Conservation (phyloP, 2,888 invertebrate species). For the Pterostichus madidus region DNA sequence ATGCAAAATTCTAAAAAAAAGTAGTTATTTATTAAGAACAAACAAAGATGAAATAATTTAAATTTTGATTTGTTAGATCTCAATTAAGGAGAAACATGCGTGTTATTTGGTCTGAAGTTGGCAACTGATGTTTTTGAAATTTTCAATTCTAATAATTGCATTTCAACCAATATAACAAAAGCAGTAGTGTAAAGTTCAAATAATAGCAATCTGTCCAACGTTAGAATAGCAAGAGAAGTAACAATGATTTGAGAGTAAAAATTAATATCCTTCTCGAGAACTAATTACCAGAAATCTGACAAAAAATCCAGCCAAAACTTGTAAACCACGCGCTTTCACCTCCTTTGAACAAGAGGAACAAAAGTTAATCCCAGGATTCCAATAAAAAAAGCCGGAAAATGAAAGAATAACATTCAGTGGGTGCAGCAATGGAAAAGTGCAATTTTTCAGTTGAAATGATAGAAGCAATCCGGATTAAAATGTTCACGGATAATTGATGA, state of each 20-base stretch:
- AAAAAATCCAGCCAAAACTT: conserved; percentile 28
- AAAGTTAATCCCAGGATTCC: conserved; percentile 44
- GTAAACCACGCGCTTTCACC: conserved; percentile 47
- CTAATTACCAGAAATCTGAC: conserved; percentile 44
- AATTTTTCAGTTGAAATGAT: conserved; percentile 59
- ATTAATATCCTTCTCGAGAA: conserved; percentile 46
- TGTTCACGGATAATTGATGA: conserved; percentile 64
- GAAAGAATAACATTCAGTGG: conserved; percentile 49
- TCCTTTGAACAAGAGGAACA: conserved; percentile 49
- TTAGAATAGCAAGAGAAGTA: neutral
- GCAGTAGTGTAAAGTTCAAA: too few relatives aligned
- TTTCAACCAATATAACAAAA: too few relatives aligned
- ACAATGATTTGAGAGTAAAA: neutral
- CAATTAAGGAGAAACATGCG: too few relatives aligned
- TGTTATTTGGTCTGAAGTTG: too few relatives aligned
- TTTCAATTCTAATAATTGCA: too few relatives aligned
- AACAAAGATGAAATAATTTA: neutral
- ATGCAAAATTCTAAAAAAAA: neutral
- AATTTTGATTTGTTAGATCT: too few relatives aligned
- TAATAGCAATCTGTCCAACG: neutral
- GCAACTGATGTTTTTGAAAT: too few relatives aligned
- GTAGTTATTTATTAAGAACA: neutral
- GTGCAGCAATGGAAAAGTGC: conserved; percentile 50
- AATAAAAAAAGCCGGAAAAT: conserved; percentile 14
- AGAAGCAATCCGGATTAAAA: conserved; percentile 60